These are phyloP conservation scores for Tychaedon coryphoeus DNA, from an alignment of 2,113 vertebrate species.

Conservation along the genomic window DNA sequence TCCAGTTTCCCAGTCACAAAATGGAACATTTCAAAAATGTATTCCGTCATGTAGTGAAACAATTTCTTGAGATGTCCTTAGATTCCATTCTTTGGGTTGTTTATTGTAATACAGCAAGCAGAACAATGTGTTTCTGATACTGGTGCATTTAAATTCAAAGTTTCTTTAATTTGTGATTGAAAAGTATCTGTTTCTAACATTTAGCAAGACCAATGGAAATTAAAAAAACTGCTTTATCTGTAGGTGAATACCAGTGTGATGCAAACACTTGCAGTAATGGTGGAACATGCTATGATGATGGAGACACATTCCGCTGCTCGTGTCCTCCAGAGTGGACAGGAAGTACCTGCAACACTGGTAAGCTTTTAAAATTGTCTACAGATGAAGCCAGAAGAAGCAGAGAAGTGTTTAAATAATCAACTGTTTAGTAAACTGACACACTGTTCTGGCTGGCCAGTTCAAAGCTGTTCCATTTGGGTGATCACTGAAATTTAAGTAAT, in stretches of 20 bases:
- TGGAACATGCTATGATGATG: conserved; percentile 89
- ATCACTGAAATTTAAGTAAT: not conserved
- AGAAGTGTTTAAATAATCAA: not conserved
- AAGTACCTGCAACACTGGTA: conserved; percentile 89
- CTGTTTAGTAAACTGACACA: not conserved
- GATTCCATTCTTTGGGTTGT: not conserved
- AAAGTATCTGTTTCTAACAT: not conserved
- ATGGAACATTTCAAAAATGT: not conserved
- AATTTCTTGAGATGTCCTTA: not conserved
- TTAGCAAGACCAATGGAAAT: not conserved
- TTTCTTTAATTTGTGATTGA: not conserved
- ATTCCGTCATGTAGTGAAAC: not conserved
- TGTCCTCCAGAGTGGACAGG: conserved; percentile 89
- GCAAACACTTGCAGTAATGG: conserved; percentile 89
- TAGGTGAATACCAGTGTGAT: conserved; percentile 94
- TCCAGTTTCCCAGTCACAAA: not conserved
- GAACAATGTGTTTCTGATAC: not conserved
- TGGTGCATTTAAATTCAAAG: not conserved
- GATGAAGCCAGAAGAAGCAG: not conserved
- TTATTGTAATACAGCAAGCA: not conserved
- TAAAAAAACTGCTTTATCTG: not conserved
- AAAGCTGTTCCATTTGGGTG: not conserved
- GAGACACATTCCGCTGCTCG: conserved; percentile 87
- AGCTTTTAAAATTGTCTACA: not conserved
- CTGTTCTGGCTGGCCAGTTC: not conserved